Conservation (phyloP, 2,888 invertebrate species). For the Hyppa rectilinea region DNA sequence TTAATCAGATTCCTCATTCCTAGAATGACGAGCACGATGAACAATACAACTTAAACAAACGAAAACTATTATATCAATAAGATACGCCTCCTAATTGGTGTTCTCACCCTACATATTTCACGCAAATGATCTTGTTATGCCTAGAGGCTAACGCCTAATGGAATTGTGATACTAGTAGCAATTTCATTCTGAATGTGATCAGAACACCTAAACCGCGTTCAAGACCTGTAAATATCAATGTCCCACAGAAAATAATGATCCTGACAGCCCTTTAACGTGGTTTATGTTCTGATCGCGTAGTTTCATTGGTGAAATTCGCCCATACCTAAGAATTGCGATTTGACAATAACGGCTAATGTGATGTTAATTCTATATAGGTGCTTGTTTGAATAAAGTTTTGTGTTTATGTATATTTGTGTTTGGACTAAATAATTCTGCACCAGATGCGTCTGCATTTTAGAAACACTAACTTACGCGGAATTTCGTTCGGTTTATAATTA, state of each 20-base stretch:
- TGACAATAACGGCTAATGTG: constrained; percentile 30
- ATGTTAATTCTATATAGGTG: constrained; percentile 8
- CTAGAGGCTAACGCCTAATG: constrained; percentile 52
- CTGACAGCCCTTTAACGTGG: too few species aligned
- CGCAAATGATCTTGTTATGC: constrained; percentile 46
- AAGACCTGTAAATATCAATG: too few species aligned
- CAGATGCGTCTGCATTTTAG: neutral
- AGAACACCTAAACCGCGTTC: too few species aligned
- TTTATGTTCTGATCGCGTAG: too few species aligned
- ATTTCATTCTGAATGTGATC: too few species aligned
- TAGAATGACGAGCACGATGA: neutral
- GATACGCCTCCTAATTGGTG: constrained; percentile 2
- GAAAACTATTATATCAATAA: constrained; percentile 15
- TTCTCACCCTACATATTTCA: constrained; percentile 29
- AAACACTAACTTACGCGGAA: neutral
- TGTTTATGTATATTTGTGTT: constrained; percentile 1
- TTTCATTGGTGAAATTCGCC: too few species aligned
- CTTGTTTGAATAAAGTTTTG: constrained; percentile 7
- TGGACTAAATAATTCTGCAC: neutral
- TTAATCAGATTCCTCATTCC: neutral
- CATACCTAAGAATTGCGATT: too few species aligned
- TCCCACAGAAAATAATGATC: too few species aligned
- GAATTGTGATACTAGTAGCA: constrained; percentile 59
- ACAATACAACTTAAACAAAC: constrained; percentile 1
- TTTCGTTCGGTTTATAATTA: neutral